These are phyloP conservation scores for Nezara viridula DNA, from an alignment of 2,888 invertebrate species.

Conservation along the genomic window DNA sequence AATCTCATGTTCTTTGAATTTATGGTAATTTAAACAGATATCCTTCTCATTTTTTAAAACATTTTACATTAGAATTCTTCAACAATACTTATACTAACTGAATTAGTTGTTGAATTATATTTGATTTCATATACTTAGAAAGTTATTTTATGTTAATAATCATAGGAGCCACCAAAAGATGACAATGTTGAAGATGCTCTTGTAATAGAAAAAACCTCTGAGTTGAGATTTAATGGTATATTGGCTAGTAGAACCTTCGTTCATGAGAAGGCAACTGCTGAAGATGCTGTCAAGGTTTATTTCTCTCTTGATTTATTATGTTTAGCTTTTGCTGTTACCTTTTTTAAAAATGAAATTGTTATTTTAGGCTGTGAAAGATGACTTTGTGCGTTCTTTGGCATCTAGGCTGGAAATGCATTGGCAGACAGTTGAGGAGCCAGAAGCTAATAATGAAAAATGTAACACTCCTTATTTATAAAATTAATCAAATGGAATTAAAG, in stretches of 20 bases:
- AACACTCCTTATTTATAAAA: not conserved
- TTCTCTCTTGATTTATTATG: not conserved
- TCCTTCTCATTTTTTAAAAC: not conserved
- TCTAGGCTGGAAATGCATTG: conserved; percentile 92
- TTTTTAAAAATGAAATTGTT: not conserved
- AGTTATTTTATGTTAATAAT: not conserved
- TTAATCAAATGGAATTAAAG: not conserved
- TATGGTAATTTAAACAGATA: not conserved
- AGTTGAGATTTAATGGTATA: conserved; percentile 64
- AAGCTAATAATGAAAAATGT: not conserved
- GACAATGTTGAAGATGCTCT: conserved; percentile 29
- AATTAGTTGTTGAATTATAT: not conserved
- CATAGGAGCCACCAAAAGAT: not conserved
- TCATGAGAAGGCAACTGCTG: conserved; percentile 81
- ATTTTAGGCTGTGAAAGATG: conserved; percentile 79
- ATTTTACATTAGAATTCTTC: no score
- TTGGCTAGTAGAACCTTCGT: conserved; percentile 76
- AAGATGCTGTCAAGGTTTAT: conserved; percentile 74
- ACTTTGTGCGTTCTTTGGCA: conserved; percentile 86
- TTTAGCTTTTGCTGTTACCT: not conserved
- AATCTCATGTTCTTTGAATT: conserved; percentile 30
- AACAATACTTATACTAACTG: no score
- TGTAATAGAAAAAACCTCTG: conserved; percentile 52
- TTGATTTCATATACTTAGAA: not conserved
- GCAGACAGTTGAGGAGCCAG: conserved; percentile 65